phyloP scores from a whole-genome alignment of 2,888 invertebrate species.

The Scaeva pyrastri region DNA sequence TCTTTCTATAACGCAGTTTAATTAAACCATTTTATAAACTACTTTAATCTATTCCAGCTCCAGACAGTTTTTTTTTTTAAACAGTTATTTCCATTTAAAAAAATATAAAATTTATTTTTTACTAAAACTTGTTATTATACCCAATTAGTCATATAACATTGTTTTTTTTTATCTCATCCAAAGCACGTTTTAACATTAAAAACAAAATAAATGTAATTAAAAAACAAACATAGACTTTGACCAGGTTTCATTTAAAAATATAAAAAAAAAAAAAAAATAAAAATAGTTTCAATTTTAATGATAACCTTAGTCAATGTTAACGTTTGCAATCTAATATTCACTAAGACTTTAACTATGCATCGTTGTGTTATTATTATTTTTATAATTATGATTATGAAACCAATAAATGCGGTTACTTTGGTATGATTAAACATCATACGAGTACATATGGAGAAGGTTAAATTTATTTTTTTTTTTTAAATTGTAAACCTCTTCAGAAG shows the following conservation, averaged over 20 bases:
- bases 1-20: too few species aligned
- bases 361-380: slow-evolving; percentile 14
- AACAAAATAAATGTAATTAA: background rate
- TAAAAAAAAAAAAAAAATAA: background rate
- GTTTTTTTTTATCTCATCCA: slow-evolving; percentile 1
- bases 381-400: slow-evolving; percentile 52
- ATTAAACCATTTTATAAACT: too few species aligned
- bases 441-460: background rate
- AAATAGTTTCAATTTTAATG: slow-evolving; percentile 42
- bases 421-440: slow-evolving; percentile 18
- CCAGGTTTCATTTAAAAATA: slow-evolving; percentile 4
- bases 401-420: slow-evolving; percentile 55
- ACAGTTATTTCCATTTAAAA: too few species aligned
- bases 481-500: slow-evolving; percentile 8
- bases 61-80: too few species aligned
- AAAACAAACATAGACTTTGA: slow-evolving; percentile 38
- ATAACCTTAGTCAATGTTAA: slow-evolving; percentile 62
- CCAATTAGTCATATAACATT: background rate
- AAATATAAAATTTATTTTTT: too few species aligned
- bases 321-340: slow-evolving; percentile 56
- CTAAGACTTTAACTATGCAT: slow-evolving; percentile 1
- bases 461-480: slow-evolving; percentile 28
- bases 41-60: too few species aligned
- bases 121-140: background rate
- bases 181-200: slow-evolving; percentile 12